phyloP scores from a whole-genome alignment of 2,888 invertebrate species.

The Cerastis rubricosa region DNA sequence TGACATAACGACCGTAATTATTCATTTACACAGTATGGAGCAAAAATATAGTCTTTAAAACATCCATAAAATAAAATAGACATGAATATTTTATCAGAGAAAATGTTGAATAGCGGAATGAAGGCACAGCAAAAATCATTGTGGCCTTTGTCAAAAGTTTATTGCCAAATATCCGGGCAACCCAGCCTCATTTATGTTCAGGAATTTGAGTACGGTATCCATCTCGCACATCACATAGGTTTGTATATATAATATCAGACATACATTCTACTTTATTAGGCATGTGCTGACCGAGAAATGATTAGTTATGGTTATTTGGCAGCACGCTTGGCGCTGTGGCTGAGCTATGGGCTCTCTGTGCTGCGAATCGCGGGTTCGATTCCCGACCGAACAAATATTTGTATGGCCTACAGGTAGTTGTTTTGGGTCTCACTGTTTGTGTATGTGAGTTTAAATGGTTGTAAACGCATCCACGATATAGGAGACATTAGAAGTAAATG shows the following conservation, averaged over 20 bases:
- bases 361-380: neutral
- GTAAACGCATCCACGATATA: neutral
- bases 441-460: neutral
- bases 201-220: constrained; percentile 59
- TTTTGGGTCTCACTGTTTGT: neutral
- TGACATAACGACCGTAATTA: constrained; percentile 44
- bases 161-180: constrained; percentile 50
- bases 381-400: neutral
- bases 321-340: neutral
- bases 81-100: constrained; percentile 25
- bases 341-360: neutral
- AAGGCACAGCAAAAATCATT: constrained; percentile 49
- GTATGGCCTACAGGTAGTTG: neutral
- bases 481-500: neutral
- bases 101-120: constrained; percentile 38
- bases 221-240: constrained; percentile 27
- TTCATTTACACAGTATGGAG: constrained; percentile 14
- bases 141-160: constrained; percentile 55
- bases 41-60: constrained; percentile 35
- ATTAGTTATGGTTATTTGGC: constrained; percentile 12
- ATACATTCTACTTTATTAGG: constrained; percentile 5
- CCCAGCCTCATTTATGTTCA: constrained; percentile 42
- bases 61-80: constrained; percentile 20
- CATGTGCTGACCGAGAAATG: neutral
- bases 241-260: constrained; percentile 12